Evolutionary conservation across 1,140 invertebrate species (phyloP), one percentile per base, ranked within the genome.

Genomic region (Drosophila albomicans): DNA sequence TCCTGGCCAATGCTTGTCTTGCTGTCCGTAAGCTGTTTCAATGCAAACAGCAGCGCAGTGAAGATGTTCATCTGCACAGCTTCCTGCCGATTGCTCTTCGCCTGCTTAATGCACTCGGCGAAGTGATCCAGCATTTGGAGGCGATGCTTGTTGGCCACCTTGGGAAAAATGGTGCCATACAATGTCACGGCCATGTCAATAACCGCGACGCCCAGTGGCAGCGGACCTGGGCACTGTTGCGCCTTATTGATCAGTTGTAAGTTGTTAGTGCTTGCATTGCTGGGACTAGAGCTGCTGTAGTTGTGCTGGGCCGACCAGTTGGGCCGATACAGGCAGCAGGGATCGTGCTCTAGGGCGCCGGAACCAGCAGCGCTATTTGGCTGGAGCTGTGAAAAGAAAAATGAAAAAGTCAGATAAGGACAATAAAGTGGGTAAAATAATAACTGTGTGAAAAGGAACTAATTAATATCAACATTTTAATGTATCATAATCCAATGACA

Each of bases 41-140:
- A 93, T 5, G 98, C 97, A 82, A 97, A 96, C 16, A 99, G 93
- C 2, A 99, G 93, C 5, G 98, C 98, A 11, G 98, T 98, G 91
- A 99, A 99, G 52, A 99, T 97, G 93, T 99, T 99, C 93, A 99
- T 97, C 92, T 99, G 98, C 15, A 99, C 96, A 1, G 98, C 98
- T 93, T 99, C 98, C 92, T 98, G 97, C 15, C 98, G 94, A 1
- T 95, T 95, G 6, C 97, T 97, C 92, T 99, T 99, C 0, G 98
- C 97, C 84, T 98, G 97, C 78, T 96, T 96, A 57, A 99, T 98
- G 91, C 98, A 99, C 87, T 99, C 98, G 38, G 95, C 95, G 89
- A 99, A 99, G 92, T 99, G 99, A 67, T 99, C 97, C 38, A 99
- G 93, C 96, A 99, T 99, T 94, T 99, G 98, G 43, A 99, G 93